These are phyloP conservation scores for Sphenodon punctatus DNA, from an alignment of 2,797 vertebrate genomes.

Conservation along the genomic window DNA sequence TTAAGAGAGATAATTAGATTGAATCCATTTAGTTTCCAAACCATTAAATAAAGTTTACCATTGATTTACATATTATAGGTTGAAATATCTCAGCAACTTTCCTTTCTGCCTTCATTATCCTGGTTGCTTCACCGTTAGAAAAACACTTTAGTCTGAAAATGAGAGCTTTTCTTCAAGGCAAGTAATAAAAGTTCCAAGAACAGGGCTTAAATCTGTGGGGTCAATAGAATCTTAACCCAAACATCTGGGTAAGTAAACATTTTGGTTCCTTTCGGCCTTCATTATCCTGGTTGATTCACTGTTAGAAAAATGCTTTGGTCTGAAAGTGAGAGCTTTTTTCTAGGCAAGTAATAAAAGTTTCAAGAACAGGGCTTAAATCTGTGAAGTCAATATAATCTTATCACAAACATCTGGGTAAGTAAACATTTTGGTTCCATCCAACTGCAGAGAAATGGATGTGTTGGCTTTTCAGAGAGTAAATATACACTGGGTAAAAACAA, in stretches of 20 bases:
- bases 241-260: not conserved
- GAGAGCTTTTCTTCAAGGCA: slow-evolving; percentile 26
- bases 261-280: not conserved
- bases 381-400: not conserved
- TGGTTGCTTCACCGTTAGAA: slow-evolving; percentile 34
- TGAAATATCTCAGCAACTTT: slow-evolving; percentile 29
- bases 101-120: slow-evolving; percentile 39
- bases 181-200: not conserved
- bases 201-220: not conserved
- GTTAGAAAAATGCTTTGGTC: slow-evolving; percentile 42
- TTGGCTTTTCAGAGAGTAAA: not conserved
- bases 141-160: slow-evolving; percentile 47
- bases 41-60: slow-evolving; percentile 56
- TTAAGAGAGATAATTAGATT: slow-evolving; percentile 59
- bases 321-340: slow-evolving; percentile 48
- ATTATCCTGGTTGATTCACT: slow-evolving; percentile 12
- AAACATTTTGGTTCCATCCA: not conserved
- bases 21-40: slow-evolving; percentile 46
- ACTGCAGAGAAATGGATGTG: rapidly evolving
- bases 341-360: slow-evolving; percentile 8
- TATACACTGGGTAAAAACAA: too few relatives aligned
- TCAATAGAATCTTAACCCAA: not conserved
- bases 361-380: not conserved
- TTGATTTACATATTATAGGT: slow-evolving; percentile 56
- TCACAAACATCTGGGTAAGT: not conserved